These are phyloP conservation scores for Nylanderia fulva DNA, from an alignment of 1,140 invertebrate genomes.

Conservation along the genomic window DNA sequence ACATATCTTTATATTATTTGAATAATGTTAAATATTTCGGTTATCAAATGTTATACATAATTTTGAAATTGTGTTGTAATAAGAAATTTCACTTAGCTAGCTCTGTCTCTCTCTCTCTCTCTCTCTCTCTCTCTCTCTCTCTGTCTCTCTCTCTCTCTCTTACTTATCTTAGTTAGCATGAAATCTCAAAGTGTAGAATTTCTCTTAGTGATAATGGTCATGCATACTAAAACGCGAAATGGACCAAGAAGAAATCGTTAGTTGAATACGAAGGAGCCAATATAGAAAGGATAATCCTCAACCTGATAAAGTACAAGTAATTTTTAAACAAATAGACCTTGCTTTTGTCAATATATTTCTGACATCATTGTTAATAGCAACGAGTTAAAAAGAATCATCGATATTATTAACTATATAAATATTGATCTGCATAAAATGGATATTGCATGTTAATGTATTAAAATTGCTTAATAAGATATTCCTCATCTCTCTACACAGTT, in stretches of 20 bases:
- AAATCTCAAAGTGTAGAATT: conserved; percentile 10
- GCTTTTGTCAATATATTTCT: background rate
- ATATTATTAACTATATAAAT: background rate
- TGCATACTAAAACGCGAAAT: conserved; percentile 42
- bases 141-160: too few species aligned
- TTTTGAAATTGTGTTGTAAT: background rate
- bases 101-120: too few species aligned
- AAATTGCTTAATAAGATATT: conserved; percentile 5
- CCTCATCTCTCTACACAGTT: background rate
- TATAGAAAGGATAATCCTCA: conserved; percentile 11
- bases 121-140: too few species aligned
- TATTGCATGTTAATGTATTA: conserved; percentile 1
- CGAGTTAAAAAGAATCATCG: background rate
- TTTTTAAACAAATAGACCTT: background rate
- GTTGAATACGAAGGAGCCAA: background rate
- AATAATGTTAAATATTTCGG: background rate
- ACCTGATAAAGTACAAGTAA: background rate
- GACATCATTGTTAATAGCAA: background rate
- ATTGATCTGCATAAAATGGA: background rate
- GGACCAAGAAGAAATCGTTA: conserved; percentile 33
- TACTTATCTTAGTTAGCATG: background rate
- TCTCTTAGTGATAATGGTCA: background rate
- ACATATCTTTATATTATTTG: background rate
- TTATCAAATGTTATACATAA: background rate
- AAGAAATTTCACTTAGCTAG: background rate